These are phyloP conservation scores for Equus quagga DNA, from an alignment of 2,113 vertebrate genomes.

Conservation along the genomic window DNA sequence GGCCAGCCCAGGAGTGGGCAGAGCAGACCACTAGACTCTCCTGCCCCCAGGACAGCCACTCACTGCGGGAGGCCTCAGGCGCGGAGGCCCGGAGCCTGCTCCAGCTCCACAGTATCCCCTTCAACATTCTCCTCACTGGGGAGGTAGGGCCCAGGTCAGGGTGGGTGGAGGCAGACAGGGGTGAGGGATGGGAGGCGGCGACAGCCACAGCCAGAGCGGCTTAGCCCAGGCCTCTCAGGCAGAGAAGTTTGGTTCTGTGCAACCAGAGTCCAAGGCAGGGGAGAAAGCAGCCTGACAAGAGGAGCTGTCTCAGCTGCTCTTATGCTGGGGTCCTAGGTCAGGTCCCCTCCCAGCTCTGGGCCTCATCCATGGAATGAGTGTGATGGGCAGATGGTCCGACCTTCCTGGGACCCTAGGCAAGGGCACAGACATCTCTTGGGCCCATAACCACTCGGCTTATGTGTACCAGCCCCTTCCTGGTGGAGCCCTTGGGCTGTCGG, in stretches of 20 bases:
- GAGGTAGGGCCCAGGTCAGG: conserved; percentile 76
- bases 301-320: not conserved
- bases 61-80: too few relatives aligned
- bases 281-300: not conserved
- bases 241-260: conserved; percentile 82
- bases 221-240: conserved; percentile 81
- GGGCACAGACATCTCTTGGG: not conserved
- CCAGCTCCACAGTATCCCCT: conserved; percentile 85
- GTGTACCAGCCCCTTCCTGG: not conserved
- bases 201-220: not conserved
- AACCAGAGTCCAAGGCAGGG: not conserved
- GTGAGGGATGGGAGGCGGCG: rapidly evolving
- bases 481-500: not conserved
- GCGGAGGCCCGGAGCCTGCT: conserved; percentile 75
- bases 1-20: too few relatives aligned
- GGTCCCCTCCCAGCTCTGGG: not conserved
- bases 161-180: rapidly evolving
- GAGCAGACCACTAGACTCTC: too few relatives aligned
- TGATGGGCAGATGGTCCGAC: not conserved
- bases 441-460: not conserved
- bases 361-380: not conserved
- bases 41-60: too few relatives aligned
- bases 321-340: not conserved
- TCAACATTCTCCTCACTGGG: conserved; percentile 84
- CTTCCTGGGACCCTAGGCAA: not conserved